Evolutionary conservation across 2,888 invertebrate species (phyloP).

Genomic region (Sinodicranocentrus sp.): DNA sequence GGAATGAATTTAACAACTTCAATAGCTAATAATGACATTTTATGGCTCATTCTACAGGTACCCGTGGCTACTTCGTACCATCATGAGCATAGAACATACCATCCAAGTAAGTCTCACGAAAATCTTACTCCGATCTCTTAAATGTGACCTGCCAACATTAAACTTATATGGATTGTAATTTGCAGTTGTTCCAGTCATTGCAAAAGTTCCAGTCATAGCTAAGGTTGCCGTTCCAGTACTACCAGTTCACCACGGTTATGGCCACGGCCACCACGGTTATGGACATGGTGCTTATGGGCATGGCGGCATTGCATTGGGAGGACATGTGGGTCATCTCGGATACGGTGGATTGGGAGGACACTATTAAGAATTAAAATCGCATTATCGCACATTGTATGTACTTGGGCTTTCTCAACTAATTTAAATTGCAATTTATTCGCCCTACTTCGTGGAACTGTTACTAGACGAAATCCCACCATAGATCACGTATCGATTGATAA

Average conservation of each 20-base stretch:
- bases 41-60: slow-evolving; percentile 70
- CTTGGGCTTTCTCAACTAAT: not conserved
- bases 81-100: slow-evolving; percentile 75
- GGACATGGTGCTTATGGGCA: slow-evolving; percentile 49
- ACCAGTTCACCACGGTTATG: slow-evolving; percentile 62
- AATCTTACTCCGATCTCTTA: too few relatives aligned
- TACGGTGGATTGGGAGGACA: slow-evolving; percentile 30
- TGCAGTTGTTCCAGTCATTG: slow-evolving; percentile 73
- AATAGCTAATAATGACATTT: slow-evolving; percentile 1
- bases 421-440: not conserved
- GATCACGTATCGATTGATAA: not conserved
- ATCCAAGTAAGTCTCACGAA: slow-evolving; percentile 65
- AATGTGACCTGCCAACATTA: too few relatives aligned
- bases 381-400: not conserved
- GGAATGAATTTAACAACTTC: too few relatives aligned
- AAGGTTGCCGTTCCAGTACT: slow-evolving; percentile 64
- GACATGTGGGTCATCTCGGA: slow-evolving; percentile 35
- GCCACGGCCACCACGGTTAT: slow-evolving; percentile 57
- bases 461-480: not conserved
- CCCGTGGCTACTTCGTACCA: slow-evolving; percentile 75
- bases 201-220: slow-evolving; percentile 72
- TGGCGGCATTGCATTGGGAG: too few relatives aligned
- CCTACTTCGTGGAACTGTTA: not conserved
- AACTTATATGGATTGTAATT: not conserved
- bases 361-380: not conserved